A percentile compares a stretch with the other conserved stretches of the same genome.
Conservation (phyloP, 2,797 vertebrate species). For the Hipposideros larvatus region DNA sequence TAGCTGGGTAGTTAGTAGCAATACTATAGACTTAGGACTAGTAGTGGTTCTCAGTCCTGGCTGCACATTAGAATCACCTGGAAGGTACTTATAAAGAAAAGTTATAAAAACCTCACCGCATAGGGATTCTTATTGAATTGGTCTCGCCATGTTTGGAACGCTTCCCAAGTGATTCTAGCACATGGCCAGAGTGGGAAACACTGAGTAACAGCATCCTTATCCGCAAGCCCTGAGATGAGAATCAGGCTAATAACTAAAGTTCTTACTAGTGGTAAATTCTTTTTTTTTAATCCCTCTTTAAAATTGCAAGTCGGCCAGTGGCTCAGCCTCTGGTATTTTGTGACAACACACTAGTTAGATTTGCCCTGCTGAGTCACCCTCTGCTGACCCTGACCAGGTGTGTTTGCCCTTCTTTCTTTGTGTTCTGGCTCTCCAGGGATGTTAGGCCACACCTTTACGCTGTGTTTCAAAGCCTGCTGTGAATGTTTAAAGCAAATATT, state of each 20-base stretch:
- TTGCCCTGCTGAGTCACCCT: not conserved
- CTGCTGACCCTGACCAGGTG: not conserved
- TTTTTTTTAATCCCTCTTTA: not conserved
- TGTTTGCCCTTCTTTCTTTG: not conserved
- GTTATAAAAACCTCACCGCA: not conserved
- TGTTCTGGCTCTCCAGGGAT: not conserved
- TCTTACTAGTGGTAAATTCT: not conserved
- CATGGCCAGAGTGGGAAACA: not conserved
- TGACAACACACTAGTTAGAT: not conserved
- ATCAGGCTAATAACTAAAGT: not conserved
- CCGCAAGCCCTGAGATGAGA: not conserved
- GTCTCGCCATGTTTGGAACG: not conserved
- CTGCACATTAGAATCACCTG: not conserved
- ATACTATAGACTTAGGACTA: not conserved
- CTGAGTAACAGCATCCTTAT: not conserved
- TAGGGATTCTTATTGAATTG: not conserved
- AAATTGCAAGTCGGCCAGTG: not conserved
- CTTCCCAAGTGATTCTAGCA: not conserved
- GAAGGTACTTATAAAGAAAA: not conserved
- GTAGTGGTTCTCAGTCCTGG: not conserved
- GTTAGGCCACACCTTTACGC: not conserved
- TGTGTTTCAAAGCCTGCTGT: not conserved
- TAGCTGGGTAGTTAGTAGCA: not conserved
- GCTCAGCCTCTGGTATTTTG: not conserved
- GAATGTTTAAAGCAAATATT: slow-evolving; percentile 19